Base-by-base conservation (phyloP, 1,140 invertebrate genomes). In the Eriocheir sinensis region DNA sequence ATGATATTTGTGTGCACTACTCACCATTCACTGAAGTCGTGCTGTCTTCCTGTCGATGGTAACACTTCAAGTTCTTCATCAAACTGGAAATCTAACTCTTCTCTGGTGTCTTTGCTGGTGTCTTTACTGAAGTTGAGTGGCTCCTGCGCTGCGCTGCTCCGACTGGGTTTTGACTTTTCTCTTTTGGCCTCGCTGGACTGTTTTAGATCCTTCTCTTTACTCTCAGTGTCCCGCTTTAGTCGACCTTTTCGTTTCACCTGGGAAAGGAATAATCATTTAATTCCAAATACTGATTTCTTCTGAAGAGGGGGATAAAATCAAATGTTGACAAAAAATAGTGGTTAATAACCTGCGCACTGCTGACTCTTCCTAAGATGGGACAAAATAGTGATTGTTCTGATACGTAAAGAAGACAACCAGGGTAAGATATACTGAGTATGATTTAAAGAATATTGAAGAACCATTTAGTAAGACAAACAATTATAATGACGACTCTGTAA, bases 81-180 rank as follows among this genome's bases (percentile, higher is more conserved):
- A 97, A 99, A 99, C 97, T 99, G 98, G 97, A 99, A 99, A 96
- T 99, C 98, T 93, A 99, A 97, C 96, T 99, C 99, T 96, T 99
- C 98, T 94, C 98, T 97, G 96, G 98, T 97, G 96, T 97, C 97
- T 95, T 96, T 96, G 36, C 89, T 95, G n/a, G n/a, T n/a, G n/a
- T n/a, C n/a, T n/a, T n/a, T n/a, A n/a, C 27, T n/a, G 30, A 40
- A 89, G 85, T 34, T 38, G n/a, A 53, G 83, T n/a, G 93, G 30
- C 38, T 91, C 89, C n/a, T 89, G 93, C 27, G 34, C 9, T 27
- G 30, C 32, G 27, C 91, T 83, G 21, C 53, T 83, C 36, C 48
- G 80, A 40, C 81, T 41, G 48, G 15, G 30, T 27, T 17, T 38
- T 21, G 44, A 15, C 86, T 94, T 94, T 21, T 80, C 86, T 21